Base-by-base conservation (phyloP, 2,113 vertebrate species). In the Callithrix jacchus region DNA sequence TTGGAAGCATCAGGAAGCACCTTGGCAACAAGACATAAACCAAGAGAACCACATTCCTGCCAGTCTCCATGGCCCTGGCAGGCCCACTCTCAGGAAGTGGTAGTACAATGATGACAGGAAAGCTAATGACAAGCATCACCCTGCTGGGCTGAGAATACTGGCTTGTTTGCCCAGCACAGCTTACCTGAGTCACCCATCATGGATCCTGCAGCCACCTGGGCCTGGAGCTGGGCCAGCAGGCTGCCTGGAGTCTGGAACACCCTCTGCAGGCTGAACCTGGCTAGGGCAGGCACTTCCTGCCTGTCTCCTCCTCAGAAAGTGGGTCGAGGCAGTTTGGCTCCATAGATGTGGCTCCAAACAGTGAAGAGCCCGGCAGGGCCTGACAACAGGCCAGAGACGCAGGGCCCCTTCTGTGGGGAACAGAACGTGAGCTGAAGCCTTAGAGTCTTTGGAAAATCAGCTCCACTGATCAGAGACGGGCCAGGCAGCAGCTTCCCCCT, bases 171-270 rank as follows among this genome's bases (percentile, higher is more conserved):
- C 97, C 84, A 87, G 87, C 94, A 37, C 21, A 21, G 66, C 66
- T 85, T 32, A 94, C 96, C 96, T 98, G 98, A 98, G 81, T 98
- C 98, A 98, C 82, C 87, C 37, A 4, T 25, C 85, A 64, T 80
- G 47, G 32, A 87, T 42, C 74, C 52, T 40, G 87, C 1, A 89
- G 87, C 87, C 95, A 87, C 96, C 85, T 94, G 93, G 87, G 89
- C 87, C 94, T 92, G 32, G 77, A 89, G 61, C 35, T n/a, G 73
- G 73, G n/a, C 82, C 58, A 18, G 73, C 61, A 82, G 92, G 83
- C 87, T 32, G 45, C 84, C 37, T 9, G 87, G 81, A 90, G 87
- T 20, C 47, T 10, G 12, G 54, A 86, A 54, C 10, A 7, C n/a
- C 64, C 82, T 45, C 73, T 54, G 37, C 6, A 0, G 5, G 8